phyloP scores from a whole-genome alignment of 2,888 invertebrate genomes.

The Amiota mariae region DNA sequence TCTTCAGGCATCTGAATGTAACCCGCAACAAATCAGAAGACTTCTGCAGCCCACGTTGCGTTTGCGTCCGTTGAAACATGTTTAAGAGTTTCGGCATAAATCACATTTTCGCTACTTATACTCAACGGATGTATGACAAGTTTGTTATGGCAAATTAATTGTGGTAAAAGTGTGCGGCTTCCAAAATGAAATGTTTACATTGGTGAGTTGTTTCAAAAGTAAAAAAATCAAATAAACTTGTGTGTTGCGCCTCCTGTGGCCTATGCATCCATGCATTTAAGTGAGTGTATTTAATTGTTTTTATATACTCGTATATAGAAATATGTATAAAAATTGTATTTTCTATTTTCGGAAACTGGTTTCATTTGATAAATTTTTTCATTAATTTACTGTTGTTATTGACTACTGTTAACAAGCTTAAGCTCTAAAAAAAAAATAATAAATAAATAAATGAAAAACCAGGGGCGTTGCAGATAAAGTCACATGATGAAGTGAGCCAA shows the following conservation, averaged over 20 bases:
- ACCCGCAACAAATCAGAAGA: neutral
- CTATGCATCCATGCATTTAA: no score
- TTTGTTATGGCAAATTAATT: constrained; percentile 28
- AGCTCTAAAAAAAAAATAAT: neutral
- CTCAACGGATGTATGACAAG: constrained; percentile 18
- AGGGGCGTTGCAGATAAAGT: constrained; percentile 12
- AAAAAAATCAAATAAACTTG: no score
- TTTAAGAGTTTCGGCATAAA: neutral
- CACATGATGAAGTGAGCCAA: constrained; percentile 8
- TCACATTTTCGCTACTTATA: constrained; percentile 9
- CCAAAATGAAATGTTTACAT: neutral
- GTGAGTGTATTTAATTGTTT: neutral
- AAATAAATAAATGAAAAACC: neutral
- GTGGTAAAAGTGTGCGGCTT: constrained; percentile 17
- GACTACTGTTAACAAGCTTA: constrained; percentile 14
- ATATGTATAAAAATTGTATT: constrained; percentile 18
- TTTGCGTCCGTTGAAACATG: neutral
- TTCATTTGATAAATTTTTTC: constrained; percentile 1
- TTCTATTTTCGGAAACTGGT: constrained; percentile 16
- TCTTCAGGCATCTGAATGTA: neutral
- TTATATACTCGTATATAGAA: neutral
- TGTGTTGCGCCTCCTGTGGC: no score
- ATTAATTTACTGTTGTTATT: neutral
- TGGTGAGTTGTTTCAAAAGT: neutral
- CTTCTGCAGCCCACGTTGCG: constrained; percentile 1